phyloP scores from a whole-genome alignment of 2,113 vertebrate genomes.

The Datnioides undecimradiatus region DNA sequence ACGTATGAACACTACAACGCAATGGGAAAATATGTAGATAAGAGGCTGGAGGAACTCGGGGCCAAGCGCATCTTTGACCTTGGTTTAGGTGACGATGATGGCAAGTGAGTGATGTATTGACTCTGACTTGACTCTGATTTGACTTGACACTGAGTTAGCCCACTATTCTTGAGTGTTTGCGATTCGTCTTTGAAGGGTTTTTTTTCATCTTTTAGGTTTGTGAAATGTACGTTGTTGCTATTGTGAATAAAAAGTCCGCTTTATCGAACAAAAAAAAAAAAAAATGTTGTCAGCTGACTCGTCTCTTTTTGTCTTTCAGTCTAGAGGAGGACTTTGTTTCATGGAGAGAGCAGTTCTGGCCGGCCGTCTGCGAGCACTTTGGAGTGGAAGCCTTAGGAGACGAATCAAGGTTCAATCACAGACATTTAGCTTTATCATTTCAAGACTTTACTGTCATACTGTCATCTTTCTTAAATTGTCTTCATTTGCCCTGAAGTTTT shows the following conservation, averaged over 20 bases:
- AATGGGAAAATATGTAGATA: constrained; percentile 97
- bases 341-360: constrained; percentile 99
- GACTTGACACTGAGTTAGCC: too few relatives aligned
- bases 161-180: too few relatives aligned
- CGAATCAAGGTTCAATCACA: constrained; percentile 90
- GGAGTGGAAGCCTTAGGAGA: constrained; percentile 97
- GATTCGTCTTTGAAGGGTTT: background rate
- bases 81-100: constrained; percentile 94
- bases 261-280: background rate
- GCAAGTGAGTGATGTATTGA: constrained; percentile 96
- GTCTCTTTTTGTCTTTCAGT: constrained; percentile 55
- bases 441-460: background rate
- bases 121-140: too few relatives aligned
- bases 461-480: background rate
- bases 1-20: constrained; percentile 98
- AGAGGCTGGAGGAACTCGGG: constrained; percentile 92
- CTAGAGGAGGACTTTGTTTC: constrained; percentile 98
- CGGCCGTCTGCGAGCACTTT: constrained; percentile 95
- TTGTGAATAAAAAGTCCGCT: background rate
- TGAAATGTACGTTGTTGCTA: background rate
- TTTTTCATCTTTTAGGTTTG: background rate
- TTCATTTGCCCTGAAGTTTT: background rate
- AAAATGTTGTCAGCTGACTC: background rate
- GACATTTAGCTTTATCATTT: background rate
- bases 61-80: constrained; percentile 94